These are phyloP conservation scores for Muscicapa striata DNA, from an alignment of 2,797 vertebrate genomes.

Conservation along the genomic window DNA sequence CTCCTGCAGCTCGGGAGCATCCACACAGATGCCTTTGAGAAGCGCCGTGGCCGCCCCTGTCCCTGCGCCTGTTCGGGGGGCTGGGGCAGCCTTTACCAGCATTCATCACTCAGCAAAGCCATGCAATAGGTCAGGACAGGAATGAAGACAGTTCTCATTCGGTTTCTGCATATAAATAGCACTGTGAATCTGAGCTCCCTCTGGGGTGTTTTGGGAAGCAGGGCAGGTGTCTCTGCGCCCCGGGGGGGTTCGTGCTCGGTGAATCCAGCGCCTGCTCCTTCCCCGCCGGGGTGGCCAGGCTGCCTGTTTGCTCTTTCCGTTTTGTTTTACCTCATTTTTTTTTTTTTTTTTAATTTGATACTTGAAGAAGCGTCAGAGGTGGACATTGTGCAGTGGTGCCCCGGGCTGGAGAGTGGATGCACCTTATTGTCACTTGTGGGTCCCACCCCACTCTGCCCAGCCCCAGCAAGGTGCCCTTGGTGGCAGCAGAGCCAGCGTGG, in stretches of 20 bases:
- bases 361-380: slow-evolving; percentile 60
- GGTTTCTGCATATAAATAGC: neutral
- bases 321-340: slow-evolving; percentile 63
- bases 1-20: neutral
- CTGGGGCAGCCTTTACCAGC: neutral
- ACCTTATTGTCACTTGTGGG: slow-evolving; percentile 45
- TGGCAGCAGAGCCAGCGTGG: neutral
- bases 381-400: slow-evolving; percentile 8
- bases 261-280: neutral
- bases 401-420: slow-evolving; percentile 61
- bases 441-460: neutral
- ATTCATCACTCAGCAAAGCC: slow-evolving; percentile 17
- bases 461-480: neutral
- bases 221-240: neutral
- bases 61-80: neutral
- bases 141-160: slow-evolving; percentile 21
- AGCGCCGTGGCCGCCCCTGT: neutral
- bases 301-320: slow-evolving; percentile 21
- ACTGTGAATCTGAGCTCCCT: slow-evolving; percentile 13
- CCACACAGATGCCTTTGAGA: neutral
- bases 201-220: neutral
- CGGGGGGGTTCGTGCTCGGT: neutral
- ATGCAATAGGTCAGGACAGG: slow-evolving; percentile 27
- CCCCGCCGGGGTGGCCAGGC: neutral
- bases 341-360: slow-evolving; percentile 44